Evolutionary conservation across 2,797 vertebrate species (phyloP).

Genomic region (Phataginus tetradactyla): DNA sequence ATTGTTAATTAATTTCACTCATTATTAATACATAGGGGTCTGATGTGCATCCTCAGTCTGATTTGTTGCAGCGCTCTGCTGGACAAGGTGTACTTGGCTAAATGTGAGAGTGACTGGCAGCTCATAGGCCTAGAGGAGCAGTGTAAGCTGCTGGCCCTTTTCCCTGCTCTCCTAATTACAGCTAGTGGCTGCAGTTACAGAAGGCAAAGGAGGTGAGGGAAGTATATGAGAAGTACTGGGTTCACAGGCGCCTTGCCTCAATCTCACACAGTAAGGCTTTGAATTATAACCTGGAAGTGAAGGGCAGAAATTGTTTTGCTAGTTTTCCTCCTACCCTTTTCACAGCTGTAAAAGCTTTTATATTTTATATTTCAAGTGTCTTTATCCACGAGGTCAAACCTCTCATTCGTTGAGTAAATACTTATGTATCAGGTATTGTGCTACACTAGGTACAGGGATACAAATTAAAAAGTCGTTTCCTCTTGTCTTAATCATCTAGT

Average conservation of each 20-base stretch:
- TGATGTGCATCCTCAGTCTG: background rate
- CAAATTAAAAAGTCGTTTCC: background rate
- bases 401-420: constrained; percentile 11
- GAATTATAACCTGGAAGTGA: background rate
- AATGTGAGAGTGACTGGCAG: background rate
- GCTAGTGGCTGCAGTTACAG: background rate
- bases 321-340: background rate
- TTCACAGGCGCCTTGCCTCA: background rate
- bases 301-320: background rate
- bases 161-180: background rate
- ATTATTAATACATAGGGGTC: background rate
- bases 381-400: constrained; percentile 14
- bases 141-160: background rate
- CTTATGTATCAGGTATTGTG: background rate
- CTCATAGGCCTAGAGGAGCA: background rate
- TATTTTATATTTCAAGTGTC: constrained; percentile 32
- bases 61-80: background rate
- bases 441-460: background rate
- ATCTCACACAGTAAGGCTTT: background rate
- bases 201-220: background rate
- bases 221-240: background rate
- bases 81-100: background rate
- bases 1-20: background rate
- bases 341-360: background rate
- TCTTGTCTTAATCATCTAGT: background rate